Base-by-base conservation (phyloP, 2,113 vertebrate species). In the Podarcis muralis region DNA sequence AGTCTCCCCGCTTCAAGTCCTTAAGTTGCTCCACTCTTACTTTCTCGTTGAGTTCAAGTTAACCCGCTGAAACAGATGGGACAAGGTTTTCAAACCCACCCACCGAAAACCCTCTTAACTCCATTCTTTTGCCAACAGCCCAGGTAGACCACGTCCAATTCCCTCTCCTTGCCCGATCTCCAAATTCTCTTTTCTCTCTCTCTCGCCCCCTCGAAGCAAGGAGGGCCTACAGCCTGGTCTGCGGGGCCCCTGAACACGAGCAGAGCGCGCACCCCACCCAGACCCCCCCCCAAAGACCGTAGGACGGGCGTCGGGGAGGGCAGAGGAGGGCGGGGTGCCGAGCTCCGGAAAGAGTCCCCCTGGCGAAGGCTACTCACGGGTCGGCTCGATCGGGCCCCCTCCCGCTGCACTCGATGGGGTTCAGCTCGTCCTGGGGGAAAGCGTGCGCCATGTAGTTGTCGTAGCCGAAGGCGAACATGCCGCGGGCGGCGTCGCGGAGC, bases 391-490 rank as follows among this genome's bases (percentile, higher is more conserved):
- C 99, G 16, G 99, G 99, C 20, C 99, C 99, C 25, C 99, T 97
- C 40, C 99, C 98, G 81, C 97, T 93, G 97, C 99, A 99, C 94
- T 98, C 96, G 88, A 99, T 98, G 32, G 98, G 98, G 93, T 99
- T 99, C 35, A 99, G 98, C 96, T 99, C 99, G 96, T 99, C 98
- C 87, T 98, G 96, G 0, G 99, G 98, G 86, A 99, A 99, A 62
- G 98, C 98, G 95, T 98, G 97, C 92, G 95, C 98, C 99, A 99
- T 99, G 96, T 99, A 99, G 96, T 98, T 99, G 94, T 99, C 98
- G 94, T 99, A 99, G 93, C 98, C 98, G 90, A 99, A 99, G 81
- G 96, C 98, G 94, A 99, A 99, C 99, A 99, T 99, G 15, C 97
- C 97, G 84, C 97, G 98, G 81, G 99, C 99, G 96, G 98, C 98